These are phyloP conservation scores for Lasioglossum marginatum DNA, from an alignment of 2,888 invertebrate genomes.

Conservation along the genomic window DNA sequence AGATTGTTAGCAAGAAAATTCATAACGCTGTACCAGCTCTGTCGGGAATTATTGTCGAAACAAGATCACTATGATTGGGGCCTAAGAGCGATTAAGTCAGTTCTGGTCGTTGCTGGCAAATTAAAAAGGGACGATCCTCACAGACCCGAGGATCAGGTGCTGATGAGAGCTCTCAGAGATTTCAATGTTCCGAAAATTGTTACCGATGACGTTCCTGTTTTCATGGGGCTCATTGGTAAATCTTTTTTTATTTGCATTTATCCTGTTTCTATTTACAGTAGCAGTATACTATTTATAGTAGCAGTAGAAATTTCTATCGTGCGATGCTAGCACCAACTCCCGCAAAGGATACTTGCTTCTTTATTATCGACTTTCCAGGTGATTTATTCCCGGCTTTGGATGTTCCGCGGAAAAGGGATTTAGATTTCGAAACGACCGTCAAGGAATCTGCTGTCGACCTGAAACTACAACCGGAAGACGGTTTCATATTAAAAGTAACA, in stretches of 20 bases:
- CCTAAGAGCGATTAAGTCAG: conserved; percentile 96
- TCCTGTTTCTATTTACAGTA: neutral
- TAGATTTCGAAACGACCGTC: conserved; percentile 93
- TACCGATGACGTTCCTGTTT: conserved; percentile 95
- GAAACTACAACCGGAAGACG: conserved; percentile 95
- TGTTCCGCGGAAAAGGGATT: conserved; percentile 94
- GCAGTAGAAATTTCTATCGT: neutral
- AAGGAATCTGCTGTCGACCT: conserved; percentile 92
- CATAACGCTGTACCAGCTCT: conserved; percentile 96
- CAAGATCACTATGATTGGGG: conserved; percentile 99
- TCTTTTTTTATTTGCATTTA: neutral
- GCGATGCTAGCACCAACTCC: neutral
- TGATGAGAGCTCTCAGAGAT: conserved; percentile 97
- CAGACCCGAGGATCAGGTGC: conserved; percentile 95
- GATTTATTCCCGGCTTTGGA: conserved; percentile 97
- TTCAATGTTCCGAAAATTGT: conserved; percentile 98
- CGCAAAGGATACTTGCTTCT: neutral
- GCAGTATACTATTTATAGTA: neutral
- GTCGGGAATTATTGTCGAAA: conserved; percentile 95
- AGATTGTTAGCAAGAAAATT: conserved; percentile 95
- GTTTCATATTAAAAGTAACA: conserved; percentile 92
- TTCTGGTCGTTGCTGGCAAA: conserved; percentile 96
- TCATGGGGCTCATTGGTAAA: conserved; percentile 95
- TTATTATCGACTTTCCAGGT: conserved; percentile 60
- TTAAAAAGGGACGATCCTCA: conserved; percentile 92